These are phyloP conservation scores for Echinops telfairi DNA, from an alignment of 2,113 vertebrate species.

Conservation along the genomic window DNA sequence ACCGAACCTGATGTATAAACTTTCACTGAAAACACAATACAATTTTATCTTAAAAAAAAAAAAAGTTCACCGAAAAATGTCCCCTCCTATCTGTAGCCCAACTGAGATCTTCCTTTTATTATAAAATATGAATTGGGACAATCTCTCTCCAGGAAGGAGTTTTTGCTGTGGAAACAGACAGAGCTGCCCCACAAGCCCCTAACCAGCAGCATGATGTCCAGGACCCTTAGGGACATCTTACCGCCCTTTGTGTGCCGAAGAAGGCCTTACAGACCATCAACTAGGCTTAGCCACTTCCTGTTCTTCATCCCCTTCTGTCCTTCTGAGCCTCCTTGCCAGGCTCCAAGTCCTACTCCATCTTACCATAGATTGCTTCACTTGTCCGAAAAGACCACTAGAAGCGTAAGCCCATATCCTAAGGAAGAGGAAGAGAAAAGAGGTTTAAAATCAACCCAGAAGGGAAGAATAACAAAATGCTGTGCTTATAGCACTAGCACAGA, in stretches of 20 bases:
- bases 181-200: neutral
- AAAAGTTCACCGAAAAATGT: no score
- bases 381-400: neutral
- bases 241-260: neutral
- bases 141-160: no score
- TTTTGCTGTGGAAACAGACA: neutral
- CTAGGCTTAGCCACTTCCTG: neutral
- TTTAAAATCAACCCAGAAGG: conserved; percentile 4
- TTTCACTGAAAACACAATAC: no score
- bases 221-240: neutral
- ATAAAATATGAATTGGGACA: no score
- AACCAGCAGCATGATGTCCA: neutral
- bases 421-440: neutral
- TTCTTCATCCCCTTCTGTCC: neutral
- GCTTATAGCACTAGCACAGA: neutral
- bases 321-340: neutral
- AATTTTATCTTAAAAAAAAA: no score
- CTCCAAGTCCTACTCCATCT: neutral
- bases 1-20: no score
- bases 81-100: no score
- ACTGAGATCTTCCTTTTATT: no score
- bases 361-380: neutral
- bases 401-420: no score
- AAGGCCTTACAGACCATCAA: neutral
- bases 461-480: neutral